Conservation (phyloP, 2,888 invertebrate genomes). For the Lycophotia porphyrea region DNA sequence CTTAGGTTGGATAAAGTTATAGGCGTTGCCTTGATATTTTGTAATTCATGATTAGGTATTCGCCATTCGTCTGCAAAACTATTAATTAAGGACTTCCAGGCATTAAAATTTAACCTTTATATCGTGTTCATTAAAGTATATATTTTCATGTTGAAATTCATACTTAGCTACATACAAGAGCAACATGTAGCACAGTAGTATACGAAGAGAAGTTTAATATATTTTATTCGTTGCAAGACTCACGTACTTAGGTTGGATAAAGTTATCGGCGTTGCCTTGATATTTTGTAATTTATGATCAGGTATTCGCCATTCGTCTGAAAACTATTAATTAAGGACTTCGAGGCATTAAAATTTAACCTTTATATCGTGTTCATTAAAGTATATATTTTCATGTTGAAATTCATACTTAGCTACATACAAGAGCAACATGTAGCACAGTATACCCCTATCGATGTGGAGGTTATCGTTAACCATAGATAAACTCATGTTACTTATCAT, state of each 20-base stretch:
- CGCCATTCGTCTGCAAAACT: slow-evolving; percentile 4
- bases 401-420: neutral
- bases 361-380: neutral
- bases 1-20: slow-evolving; percentile 7
- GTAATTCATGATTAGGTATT: slow-evolving; percentile 25
- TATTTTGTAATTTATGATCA: slow-evolving; percentile 32
- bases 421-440: slow-evolving; percentile 2
- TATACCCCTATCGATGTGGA: slow-evolving; percentile 7
- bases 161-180: neutral
- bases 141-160: neutral
- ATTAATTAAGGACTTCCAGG: neutral
- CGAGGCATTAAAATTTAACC: neutral
- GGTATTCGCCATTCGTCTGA: neutral
- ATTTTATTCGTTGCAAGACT: slow-evolving; percentile 12
- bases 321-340: slow-evolving; percentile 4
- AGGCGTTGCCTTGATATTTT: slow-evolving; percentile 22
- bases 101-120: neutral
- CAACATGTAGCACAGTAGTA: slow-evolving; percentile 6
- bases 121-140: neutral
- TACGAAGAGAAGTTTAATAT: neutral
- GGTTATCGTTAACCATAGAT: slow-evolving; percentile 31
- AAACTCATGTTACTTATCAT: neutral
- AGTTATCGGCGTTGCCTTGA: slow-evolving; percentile 12
- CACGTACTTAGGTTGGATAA: slow-evolving; percentile 3
- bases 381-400: neutral